Conservation (phyloP, 2,888 invertebrate genomes). For the Tetranychus truncatus region DNA sequence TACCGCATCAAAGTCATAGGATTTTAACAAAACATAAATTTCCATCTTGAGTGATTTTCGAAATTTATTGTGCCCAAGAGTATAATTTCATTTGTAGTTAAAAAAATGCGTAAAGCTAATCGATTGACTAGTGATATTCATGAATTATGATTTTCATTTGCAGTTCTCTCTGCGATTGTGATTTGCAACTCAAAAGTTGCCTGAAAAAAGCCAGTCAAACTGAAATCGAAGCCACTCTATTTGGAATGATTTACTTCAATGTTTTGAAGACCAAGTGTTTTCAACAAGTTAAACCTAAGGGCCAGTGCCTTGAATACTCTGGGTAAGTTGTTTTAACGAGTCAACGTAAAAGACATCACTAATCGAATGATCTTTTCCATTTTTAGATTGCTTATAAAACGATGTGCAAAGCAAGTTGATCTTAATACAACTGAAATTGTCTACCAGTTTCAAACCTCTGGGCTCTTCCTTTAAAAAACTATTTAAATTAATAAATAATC, state of each 20-base stretch:
- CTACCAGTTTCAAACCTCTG: no score
- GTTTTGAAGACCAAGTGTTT: neutral
- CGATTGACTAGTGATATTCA: neutral
- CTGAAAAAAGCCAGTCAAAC: neutral
- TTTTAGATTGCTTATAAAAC: neutral
- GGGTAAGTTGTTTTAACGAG: neutral
- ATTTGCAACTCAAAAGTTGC: neutral
- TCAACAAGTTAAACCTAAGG: neutral
- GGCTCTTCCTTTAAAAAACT: no score
- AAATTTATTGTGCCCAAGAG: no score
- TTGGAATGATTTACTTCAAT: neutral
- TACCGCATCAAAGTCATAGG: neutral
- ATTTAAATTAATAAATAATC: no score
- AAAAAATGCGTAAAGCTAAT: neutral
- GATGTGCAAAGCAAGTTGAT: no score
- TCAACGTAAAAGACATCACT: neutral
- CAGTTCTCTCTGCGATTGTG: neutral
- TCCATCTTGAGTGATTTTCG: neutral
- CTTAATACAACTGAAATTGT: no score
- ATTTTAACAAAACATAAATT: neutral
- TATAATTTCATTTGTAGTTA: no score
- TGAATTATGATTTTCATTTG: neutral
- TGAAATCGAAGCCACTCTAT: neutral
- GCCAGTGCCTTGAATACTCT: neutral
- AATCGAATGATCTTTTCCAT: neutral